Evolutionary conservation across 92 coral and sea anemone genomes (phyloP), one percentile per base, ranked within the genome.

Genomic region (Epizoanthus rinbou): DNA sequence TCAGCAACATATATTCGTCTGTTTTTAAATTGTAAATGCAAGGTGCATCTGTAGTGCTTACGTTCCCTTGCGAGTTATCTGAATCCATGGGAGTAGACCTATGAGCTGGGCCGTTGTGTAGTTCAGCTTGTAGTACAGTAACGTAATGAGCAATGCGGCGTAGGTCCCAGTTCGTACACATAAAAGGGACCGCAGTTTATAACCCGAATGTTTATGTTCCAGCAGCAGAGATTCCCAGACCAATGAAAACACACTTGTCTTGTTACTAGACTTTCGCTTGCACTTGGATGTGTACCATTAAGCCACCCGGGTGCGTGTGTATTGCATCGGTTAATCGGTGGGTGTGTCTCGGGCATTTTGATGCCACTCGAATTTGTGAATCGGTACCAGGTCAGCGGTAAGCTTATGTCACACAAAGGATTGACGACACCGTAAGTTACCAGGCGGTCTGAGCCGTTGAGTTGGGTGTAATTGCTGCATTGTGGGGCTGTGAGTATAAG

Each of bases 271-370:
- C 74, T 37, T 5, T 56, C 25, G 18, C 9, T 45, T n/a, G 3
- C n/a, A n/a, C 85, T 50, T 14, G 89, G 89, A 70, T 86, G 89
- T 9, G 17, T 35, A 9, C 85, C 89, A 3, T 22, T 18, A 4
- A 86, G 54, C 80, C 85, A 68, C 6, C 89, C 89, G 21, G 89
- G 83, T 15, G 60, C 62, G 23, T 69, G 31, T 3, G 89, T 69
- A 5, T 53, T 57, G 14, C 89, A 86, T 35, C 65, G 73, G 13
- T 79, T 66, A 57, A 21, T 10, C 17, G 23, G 75, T 15, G 82
- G 80, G 8, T 15, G 21, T 17, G 24, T 68, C 37, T 75, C 63
- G 3, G 89, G 66, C 69, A 86, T 33, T 70, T 57, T 86, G 31
- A 11, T 69, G 0, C 89, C 85, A 3, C 80, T 78, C 35, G 41